Evolutionary conservation across 2,888 invertebrate genomes (phyloP), one percentile per base, ranked within the genome.

Genomic region (Neria commutata): DNA sequence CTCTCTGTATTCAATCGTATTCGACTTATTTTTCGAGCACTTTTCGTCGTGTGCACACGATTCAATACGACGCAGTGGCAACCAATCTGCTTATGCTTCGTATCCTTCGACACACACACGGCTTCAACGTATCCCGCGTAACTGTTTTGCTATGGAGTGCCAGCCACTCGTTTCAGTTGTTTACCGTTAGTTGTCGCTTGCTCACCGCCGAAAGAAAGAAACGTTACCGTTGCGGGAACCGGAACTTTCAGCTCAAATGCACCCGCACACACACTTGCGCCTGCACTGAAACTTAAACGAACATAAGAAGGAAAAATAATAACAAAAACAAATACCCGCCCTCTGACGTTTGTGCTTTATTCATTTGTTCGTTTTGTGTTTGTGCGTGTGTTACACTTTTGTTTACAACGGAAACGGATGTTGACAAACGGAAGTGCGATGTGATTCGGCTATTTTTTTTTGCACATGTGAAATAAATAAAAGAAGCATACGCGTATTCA

Each of bases 101-200:
- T 11, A 42, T 6, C 37, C 37, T 14, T 29, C 29, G 29, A n/a
- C n/a, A n/a, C n/a, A n/a, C n/a, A n/a, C n/a, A n/a, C n/a, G n/a
- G n/a, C n/a, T n/a, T n/a, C n/a, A n/a, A n/a, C n/a, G n/a, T 60
- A 26, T 33, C 25, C 40, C 14, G 40, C 47, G 52, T 29, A 42
- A 19, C 11, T 42, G 56, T 33, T 57, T 52, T 52, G 55, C 55
- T 61, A 42, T 58, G 54, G 45, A 37, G 33, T 56, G 34, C 46
- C 46, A 40, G 53, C 46, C 48, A 49, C 11, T 46, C 46, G 23
- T 50, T 60, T 71, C 64, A 73, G 71, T 73, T 72, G 71, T 72
- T 70, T 70, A 69, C 68, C 67, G 72, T 72, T 72, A 70, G 66
- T 68, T 66, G 66, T 70, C 64, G 71, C 62, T 63, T 65, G 56